These are phyloP conservation scores for Clostera curtula DNA, from an alignment of 2,888 invertebrate species.

Conservation along the genomic window DNA sequence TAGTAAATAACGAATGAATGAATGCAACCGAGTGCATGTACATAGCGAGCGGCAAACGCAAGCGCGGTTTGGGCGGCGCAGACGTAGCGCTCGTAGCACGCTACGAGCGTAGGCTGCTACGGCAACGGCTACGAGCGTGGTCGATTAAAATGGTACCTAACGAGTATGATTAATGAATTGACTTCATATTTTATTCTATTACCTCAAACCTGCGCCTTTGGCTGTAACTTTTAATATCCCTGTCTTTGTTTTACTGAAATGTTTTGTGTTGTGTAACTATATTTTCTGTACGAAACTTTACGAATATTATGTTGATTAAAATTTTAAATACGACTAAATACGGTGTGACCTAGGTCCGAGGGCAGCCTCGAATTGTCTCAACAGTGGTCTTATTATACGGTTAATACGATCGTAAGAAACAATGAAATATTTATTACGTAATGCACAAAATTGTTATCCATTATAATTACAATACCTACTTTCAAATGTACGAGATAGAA, in stretches of 20 bases:
- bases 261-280: slow-evolving; percentile 56
- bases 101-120: slow-evolving; percentile 17
- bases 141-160: slow-evolving; percentile 63
- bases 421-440: slow-evolving; percentile 72
- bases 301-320: slow-evolving; percentile 60
- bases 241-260: slow-evolving; percentile 70
- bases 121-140: slow-evolving; percentile 36
- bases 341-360: slow-evolving; percentile 51
- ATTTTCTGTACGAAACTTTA: slow-evolving; percentile 53
- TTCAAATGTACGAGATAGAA: slow-evolving; percentile 72
- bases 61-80: slow-evolving; percentile 31
- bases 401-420: slow-evolving; percentile 73
- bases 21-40: slow-evolving; percentile 64
- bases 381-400: slow-evolving; percentile 71
- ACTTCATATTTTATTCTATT: slow-evolving; percentile 72
- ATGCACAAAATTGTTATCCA: slow-evolving; percentile 72
- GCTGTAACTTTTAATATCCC: slow-evolving; percentile 67
- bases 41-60: slow-evolving; percentile 46
- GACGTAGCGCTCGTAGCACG: slow-evolving; percentile 21
- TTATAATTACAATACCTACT: slow-evolving; percentile 74
- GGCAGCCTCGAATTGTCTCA: slow-evolving; percentile 53
- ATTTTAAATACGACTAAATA: slow-evolving; percentile 68
- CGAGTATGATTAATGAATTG: slow-evolving; percentile 74
- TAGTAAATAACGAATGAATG: slow-evolving; percentile 69
- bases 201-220: slow-evolving; percentile 70